Evolutionary conservation across 2,888 invertebrate species (phyloP).

Genomic region (Folsomia manolachei): DNA sequence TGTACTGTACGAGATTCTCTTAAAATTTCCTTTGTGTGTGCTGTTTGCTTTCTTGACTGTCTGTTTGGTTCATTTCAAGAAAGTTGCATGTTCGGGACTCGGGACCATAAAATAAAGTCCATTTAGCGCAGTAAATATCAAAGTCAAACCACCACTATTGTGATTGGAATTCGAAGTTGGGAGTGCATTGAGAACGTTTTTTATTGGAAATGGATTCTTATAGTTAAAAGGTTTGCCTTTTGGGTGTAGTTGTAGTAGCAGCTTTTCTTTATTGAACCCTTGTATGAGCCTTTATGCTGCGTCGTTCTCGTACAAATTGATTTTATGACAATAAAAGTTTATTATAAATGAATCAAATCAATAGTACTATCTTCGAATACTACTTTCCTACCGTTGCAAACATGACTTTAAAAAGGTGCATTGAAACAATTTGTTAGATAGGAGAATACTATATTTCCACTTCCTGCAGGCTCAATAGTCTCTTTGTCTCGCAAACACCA

Average conservation of each 20-base stretch:
- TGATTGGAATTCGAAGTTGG: not conserved
- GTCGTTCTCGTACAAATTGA: not conserved
- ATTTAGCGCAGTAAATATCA: not conserved
- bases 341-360: too few species aligned
- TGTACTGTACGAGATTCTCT: not conserved
- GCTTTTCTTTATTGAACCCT: not conserved
- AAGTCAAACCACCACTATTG: not conserved
- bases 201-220: not conserved
- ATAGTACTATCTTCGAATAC: too few species aligned
- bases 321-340: not conserved
- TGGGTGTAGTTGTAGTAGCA: not conserved
- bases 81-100: not conserved
- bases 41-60: not conserved
- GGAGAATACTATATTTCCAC: too few species aligned
- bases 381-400: too few species aligned
- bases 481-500: not conserved
- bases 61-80: not conserved
- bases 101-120: not conserved
- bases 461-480: too few species aligned
- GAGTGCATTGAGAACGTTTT: not conserved
- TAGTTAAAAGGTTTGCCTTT: not conserved
- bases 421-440: too few species aligned
- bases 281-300: too few species aligned
- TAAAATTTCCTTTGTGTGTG: not conserved
- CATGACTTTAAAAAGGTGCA: too few species aligned